Evolutionary conservation across 2,797 vertebrate genomes (phyloP), one percentile per base, ranked within the genome.

Genomic region (Dendrocincla tyrannina): DNA sequence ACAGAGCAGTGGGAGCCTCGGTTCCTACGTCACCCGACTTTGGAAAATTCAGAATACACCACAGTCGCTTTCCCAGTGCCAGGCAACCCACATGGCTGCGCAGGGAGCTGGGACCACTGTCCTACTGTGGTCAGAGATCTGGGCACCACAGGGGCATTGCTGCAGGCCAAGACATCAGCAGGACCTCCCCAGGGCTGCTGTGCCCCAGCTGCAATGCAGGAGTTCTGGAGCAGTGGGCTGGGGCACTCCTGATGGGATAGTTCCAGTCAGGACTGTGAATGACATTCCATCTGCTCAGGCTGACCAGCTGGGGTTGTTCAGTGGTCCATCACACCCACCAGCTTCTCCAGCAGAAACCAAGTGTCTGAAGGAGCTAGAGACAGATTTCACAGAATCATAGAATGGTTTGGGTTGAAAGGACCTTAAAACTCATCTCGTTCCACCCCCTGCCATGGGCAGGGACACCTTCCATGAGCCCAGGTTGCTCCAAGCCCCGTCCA

Each of bases 81-180:
- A 53, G 55, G 50, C 15, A 44, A 15, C 6, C 14, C 2, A 1
- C 14, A 8, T 0, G 1, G 56, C 52, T 28, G 23, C 1, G 1
- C 5, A 0, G 46, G 44, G 11, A 86, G 67, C 39, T 0, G 0
- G 67, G 66, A 39, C 19, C 53, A 8, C 17, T 5, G 11, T 11
- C 39, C 58, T 77, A 17, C 58, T 53, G 37, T 3, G 10, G 9
- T 6, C 42, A 17, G 60, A 33, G 68, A 46, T 19, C 12, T 32
- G 64, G 11, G 37, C 56, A 55, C 49, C 73, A 52, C 24, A 11
- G 33, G 60, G 4, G 19, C 8, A 6, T 39, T 47, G 64, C 88
- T 70, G 72, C 22, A 14, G 52, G 47, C 39, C 74, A 75, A 49
- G 53, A 25, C 44, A 85, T 6, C 59, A 62, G 41, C 35, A 56